These are phyloP conservation scores for Hemichromis elongatus DNA, from an alignment of 2,113 vertebrate species.

Conservation along the genomic window DNA sequence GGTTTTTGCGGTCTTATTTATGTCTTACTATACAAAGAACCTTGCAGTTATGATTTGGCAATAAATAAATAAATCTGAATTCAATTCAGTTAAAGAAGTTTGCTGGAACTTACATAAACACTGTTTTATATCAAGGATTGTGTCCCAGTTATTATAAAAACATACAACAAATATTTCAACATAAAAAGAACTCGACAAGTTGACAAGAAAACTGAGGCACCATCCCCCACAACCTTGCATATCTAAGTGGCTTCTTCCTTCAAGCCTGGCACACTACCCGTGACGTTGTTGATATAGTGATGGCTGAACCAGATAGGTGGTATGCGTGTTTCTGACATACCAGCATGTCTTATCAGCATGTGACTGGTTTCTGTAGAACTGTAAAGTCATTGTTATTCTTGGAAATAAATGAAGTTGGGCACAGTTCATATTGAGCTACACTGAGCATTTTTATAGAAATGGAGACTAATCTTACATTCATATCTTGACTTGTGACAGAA, in stretches of 20 bases:
- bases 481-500: background rate
- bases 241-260: background rate
- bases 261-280: background rate
- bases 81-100: background rate
- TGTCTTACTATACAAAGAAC: background rate
- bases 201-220: background rate
- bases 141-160: background rate
- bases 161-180: background rate
- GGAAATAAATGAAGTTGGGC: background rate
- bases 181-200: background rate
- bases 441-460: background rate
- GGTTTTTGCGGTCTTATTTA: background rate
- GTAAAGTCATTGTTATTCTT: conserved; percentile 4
- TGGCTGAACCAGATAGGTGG: background rate
- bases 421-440: background rate
- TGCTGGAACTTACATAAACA: background rate
- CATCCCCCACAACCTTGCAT: background rate
- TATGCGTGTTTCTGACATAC: background rate
- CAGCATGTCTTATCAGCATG: conserved; percentile 10
- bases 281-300: conserved; percentile 13
- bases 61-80: background rate
- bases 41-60: background rate
- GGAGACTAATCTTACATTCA: background rate
- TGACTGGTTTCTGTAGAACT: conserved; percentile 1
- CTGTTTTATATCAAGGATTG: background rate